Evolutionary conservation across 2,888 invertebrate species (phyloP), one percentile per base, ranked within the genome.

Genomic region (Nineta flava): DNA sequence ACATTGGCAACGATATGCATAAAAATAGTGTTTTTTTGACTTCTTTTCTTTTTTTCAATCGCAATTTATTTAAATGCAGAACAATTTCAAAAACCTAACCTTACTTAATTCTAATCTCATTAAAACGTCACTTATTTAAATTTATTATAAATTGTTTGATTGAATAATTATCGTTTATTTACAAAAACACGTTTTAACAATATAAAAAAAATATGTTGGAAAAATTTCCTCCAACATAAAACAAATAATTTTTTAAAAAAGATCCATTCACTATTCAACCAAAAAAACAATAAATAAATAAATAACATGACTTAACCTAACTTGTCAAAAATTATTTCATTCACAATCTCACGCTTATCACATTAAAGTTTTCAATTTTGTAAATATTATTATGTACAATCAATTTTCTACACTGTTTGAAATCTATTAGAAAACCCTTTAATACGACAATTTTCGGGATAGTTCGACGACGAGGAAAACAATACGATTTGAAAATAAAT

Each of bases 301-400:
- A 38, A 17, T 42, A 17, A 13, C 15, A 42, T 42, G 16, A 17
- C 15, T 17, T 19, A 42, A 3, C 17, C 42, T 42, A 42, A 42
- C 12, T 16, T 42, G 2, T 42, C 17, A 6, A 26, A 26, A 26
- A 7, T 42, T 42, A 15, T 2, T 6, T 16, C 42, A 42, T 42
- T 42, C 42, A n/a, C n/a, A 42, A 19, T 42, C 42, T 19, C 17
- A 17, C 42, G 26, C 42, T 42, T 42, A 42, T 42, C 42, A 42
- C 42, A 42, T 42, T 10, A 26, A 26, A 26, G 7, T 26, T 26
- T 26, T 26, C 7, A 5, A 7, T 26, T 6, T 26, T 26, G 26
- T 26, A 26, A 26, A 26, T 26, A 26, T 26, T 19, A 19, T 19
- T 26, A 26, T 26, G 7, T 26, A 26, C 26, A 26, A 26, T 17